These are phyloP conservation scores for Etheostoma spectabile DNA, from an alignment of 2,113 vertebrate species.

Conservation along the genomic window DNA sequence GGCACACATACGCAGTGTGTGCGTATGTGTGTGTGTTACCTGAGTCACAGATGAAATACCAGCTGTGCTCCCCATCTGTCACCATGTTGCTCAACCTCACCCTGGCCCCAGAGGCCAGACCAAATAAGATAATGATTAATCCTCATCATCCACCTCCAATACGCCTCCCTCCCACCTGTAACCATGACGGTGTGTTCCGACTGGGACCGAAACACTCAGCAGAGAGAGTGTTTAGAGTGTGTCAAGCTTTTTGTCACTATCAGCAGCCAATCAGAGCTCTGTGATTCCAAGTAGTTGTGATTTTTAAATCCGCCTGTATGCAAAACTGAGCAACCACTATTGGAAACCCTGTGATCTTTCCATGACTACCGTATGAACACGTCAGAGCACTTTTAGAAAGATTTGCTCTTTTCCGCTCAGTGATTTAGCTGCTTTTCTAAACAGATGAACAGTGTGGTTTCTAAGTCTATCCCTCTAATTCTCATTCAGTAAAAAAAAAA, in stretches of 20 bases:
- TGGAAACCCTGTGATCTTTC: too few species aligned
- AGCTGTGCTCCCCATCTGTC: conserved; percentile 69
- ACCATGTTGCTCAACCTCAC: conserved; percentile 7
- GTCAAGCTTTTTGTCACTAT: too few species aligned
- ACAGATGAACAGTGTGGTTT: neutral
- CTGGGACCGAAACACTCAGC: neutral
- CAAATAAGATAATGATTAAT: conserved; percentile 39
- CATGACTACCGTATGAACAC: too few species aligned
- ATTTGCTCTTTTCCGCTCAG: too few species aligned
- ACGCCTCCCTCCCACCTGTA: conserved; percentile 1
- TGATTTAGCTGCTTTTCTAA: neutral
- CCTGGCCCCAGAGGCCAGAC: neutral
- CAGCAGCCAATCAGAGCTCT: neutral
- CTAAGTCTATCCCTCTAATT: neutral
- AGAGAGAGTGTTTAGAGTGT: neutral
- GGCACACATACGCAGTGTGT: too few species aligned
- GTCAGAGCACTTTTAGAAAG: too few species aligned
- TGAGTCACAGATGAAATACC: conserved; percentile 61
- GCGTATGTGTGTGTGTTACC: conserved; percentile 21
- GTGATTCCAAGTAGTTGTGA: neutral
- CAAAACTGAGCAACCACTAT: neutral
- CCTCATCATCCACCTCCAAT: conserved; percentile 26
- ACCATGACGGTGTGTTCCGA: neutral
- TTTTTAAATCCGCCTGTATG: neutral
- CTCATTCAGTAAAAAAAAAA: neutral